phyloP scores from a whole-genome alignment of 2,888 invertebrate genomes.

The Rugalucina vietnamica region DNA sequence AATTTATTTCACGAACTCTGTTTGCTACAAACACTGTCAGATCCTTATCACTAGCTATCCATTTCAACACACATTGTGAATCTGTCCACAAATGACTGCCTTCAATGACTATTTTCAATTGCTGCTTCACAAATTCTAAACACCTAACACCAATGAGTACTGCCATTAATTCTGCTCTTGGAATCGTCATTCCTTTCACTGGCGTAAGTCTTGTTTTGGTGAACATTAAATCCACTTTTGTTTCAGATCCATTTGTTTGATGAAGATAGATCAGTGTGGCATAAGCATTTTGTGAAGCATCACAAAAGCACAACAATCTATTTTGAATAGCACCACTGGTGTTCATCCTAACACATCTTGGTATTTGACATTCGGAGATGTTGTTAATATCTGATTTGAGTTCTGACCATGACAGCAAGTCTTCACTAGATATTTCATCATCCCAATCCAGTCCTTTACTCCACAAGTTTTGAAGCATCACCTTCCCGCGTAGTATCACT shows the following conservation, averaged over 20 bases:
- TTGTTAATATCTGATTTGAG: neutral
- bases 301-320: neutral
- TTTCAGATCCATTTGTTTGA: neutral
- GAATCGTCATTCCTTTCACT: neutral
- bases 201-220: neutral
- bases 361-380: neutral
- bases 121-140: neutral
- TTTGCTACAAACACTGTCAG: neutral
- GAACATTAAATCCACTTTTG: neutral
- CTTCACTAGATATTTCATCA: too few relatives aligned
- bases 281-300: neutral
- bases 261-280: neutral
- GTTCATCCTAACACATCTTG: neutral
- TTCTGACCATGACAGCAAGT: too few relatives aligned
- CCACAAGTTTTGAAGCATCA: too few relatives aligned
- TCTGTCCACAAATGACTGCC: neutral
- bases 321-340: neutral
- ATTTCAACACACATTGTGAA: conserved; percentile 4
- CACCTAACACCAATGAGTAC: conserved; percentile 4
- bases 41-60: neutral
- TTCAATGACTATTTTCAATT: neutral
- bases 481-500: too few relatives aligned
- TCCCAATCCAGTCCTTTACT: too few relatives aligned
- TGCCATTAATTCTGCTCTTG: neutral
- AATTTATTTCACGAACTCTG: neutral